Percentiles rank a stretch among this genome's conserved stretches.
phyloP scores from a whole-genome alignment of 2,797 vertebrate genomes.

The Sebastes ruberrimus region DNA sequence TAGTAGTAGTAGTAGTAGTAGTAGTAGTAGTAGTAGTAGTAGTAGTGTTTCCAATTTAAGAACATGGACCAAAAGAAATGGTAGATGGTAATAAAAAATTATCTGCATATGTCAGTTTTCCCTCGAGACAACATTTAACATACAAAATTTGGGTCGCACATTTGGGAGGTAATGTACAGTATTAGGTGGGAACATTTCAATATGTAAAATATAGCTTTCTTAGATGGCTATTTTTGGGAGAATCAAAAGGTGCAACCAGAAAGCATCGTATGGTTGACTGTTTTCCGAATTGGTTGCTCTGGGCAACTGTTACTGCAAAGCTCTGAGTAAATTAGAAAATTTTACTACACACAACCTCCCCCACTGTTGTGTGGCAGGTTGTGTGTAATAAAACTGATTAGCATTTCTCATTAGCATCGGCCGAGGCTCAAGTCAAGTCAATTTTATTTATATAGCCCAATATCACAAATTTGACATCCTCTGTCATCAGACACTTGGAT shows the following conservation, averaged over 20 bases:
- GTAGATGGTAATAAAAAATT: no score
- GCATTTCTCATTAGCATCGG: background rate
- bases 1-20: no score
- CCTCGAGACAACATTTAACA: accelerated
- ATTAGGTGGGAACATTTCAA: background rate
- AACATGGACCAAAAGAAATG: no score
- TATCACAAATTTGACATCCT: background rate
- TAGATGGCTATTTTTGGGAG: background rate
- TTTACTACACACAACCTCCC: background rate
- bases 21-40: no score
- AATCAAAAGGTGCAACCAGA: no score
- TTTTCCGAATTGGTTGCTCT: no score
- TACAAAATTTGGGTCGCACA: background rate
- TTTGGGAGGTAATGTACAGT: no score
- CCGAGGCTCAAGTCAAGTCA: background rate
- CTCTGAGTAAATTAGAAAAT: background rate
- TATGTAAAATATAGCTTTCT: background rate
- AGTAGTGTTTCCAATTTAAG: no score
- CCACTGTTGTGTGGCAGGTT: background rate
- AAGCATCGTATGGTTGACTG: no score
- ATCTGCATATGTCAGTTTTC: no score
- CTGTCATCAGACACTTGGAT: background rate
- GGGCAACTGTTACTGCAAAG: no score
- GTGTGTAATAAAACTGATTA: constrained; percentile 13
- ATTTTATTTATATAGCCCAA: background rate